Conservation (phyloP, 2,113 vertebrate species). For the Sciurus niger region DNA sequence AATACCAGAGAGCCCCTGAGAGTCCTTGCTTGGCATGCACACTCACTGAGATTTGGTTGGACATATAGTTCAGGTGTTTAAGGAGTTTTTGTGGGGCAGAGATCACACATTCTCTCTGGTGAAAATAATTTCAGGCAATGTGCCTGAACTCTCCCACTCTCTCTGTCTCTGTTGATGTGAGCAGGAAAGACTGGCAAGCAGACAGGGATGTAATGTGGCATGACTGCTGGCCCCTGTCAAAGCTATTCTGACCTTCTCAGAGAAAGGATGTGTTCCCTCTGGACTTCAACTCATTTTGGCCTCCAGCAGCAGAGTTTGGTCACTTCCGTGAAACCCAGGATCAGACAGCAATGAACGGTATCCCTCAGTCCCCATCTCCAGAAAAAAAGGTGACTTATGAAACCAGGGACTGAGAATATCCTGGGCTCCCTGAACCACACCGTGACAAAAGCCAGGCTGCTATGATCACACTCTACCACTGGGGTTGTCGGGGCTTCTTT, state of each 20-base stretch:
- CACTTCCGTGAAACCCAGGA: not conserved
- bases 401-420: not conserved
- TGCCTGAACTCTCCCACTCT: not conserved
- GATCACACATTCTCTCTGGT: not conserved
- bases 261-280: not conserved
- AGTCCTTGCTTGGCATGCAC: not conserved
- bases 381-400: not conserved
- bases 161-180: not conserved
- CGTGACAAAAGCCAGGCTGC: not conserved
- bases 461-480: not conserved
- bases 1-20: not conserved
- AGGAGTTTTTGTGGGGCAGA: slow-evolving; percentile 19
- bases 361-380: not conserved
- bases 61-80: not conserved
- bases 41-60: not conserved
- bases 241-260: not conserved
- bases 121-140: slow-evolving; percentile 15
- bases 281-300: not conserved
- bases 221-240: not conserved
- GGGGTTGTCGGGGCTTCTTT: not conserved
- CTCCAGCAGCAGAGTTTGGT: not conserved
- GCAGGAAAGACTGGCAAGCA: not conserved
- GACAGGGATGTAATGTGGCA: not conserved
- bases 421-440: not conserved
- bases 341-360: not conserved